phyloP scores from a whole-genome alignment of 2,888 invertebrate genomes.

The Teleogryllus oceanicus region DNA sequence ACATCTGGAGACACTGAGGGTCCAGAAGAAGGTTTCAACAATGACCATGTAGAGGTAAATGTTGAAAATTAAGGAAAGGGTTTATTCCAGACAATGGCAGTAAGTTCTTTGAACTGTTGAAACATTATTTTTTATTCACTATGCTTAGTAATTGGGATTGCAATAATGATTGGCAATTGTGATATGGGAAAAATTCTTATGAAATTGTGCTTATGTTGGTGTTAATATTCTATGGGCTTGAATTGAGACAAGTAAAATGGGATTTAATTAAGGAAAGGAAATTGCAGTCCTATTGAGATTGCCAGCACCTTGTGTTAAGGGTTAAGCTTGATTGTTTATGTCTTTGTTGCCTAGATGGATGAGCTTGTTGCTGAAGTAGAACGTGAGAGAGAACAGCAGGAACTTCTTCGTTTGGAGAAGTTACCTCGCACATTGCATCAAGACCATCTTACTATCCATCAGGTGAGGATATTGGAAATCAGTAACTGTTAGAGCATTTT shows the following conservation, averaged over 20 bases:
- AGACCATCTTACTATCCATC: slow-evolving; percentile 29
- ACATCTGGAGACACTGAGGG: slow-evolving; percentile 64
- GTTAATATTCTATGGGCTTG: too few species aligned
- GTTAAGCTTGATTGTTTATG: background rate
- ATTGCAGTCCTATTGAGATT: background rate
- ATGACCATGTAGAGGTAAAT: slow-evolving; percentile 29
- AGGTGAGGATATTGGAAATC: slow-evolving; percentile 25
- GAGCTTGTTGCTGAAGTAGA: slow-evolving; percentile 47
- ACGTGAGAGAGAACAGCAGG: slow-evolving; percentile 45
- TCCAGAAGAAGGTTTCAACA: slow-evolving; percentile 58
- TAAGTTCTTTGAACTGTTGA: too few species aligned
- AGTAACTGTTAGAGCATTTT: too few species aligned
- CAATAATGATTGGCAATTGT: too few species aligned
- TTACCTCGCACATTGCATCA: slow-evolving; percentile 55
- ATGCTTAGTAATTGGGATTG: too few species aligned
- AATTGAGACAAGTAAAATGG: too few species aligned
- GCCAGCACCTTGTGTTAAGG: too few species aligned
- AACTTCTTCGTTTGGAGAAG: slow-evolving; percentile 53
- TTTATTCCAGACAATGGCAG: too few species aligned
- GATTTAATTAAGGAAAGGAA: background rate
- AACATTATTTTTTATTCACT: too few species aligned
- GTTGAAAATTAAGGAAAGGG: background rate
- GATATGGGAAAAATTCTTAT: too few species aligned
- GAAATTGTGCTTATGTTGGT: too few species aligned
- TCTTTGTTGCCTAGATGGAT: slow-evolving; percentile 39